Evolutionary conservation across 2,113 vertebrate species (phyloP), one percentile per base, ranked within the genome.

Genomic region (Ibidorhyncha struthersii): DNA sequence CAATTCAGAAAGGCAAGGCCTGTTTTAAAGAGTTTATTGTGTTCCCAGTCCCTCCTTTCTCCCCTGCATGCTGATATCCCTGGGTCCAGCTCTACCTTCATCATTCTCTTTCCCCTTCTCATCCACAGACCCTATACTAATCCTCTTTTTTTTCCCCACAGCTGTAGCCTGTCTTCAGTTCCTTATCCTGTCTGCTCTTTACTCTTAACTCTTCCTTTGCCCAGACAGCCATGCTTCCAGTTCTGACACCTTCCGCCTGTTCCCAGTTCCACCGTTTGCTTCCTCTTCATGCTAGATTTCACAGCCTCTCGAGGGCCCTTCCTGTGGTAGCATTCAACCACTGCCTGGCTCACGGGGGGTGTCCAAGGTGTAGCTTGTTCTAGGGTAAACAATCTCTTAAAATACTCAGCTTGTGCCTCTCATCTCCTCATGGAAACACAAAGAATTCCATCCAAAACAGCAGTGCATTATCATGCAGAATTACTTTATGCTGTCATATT

Each of bases 11-110:
- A 61, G 63, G 21, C 52, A 67, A 21, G 41, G 38, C 38, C 38
- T 63, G 9, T 62, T 87, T 59, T 50, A 62, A 63, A 43, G 59
- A 17, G 17, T 34, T 43, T 30, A 32, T 16, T 62, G 12, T 61
- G 36, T 85, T 89, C 8, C 12, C 18, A 40, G 52, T n/a, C 40
- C 15, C 21, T 93, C 10, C 14, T 34, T 87, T 69, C 32, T 81
- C 29, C 23, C 0, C 2, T 20, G 1, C 62, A 25, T 77, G 17
- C 26, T 4, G 1, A 12, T 66, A 47, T 5, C 23, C 29, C 14
- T 40, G 15, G 14, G 17, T 89, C n/a, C n/a, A n/a, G 43, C 36
- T 89, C 18, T 36, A 9, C 43, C 34, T 84, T 82, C 40, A 55
- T 82, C 20, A 2, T 52, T 79, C 26, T 87, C 22, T 89, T 91